Conservation (phyloP, 2,113 vertebrate species). For the Semnornis frantzii region DNA sequence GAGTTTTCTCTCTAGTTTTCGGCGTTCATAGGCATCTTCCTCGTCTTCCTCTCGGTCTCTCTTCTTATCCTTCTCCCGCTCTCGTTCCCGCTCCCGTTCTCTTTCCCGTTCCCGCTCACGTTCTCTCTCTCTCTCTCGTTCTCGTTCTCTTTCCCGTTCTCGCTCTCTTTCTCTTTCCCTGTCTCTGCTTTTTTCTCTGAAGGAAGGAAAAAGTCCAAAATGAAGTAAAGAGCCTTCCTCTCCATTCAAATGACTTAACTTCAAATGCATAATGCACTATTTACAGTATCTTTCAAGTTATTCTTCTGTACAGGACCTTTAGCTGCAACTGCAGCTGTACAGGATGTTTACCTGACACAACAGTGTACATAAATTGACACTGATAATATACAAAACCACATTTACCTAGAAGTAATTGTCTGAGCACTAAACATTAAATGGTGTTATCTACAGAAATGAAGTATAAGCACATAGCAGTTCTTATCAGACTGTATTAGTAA, state of each 20-base stretch:
- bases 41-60: constrained; percentile 94
- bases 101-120: constrained; percentile 83
- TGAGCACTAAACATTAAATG: background rate
- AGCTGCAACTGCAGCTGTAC: no score
- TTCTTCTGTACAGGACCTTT: background rate
- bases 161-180: constrained; percentile 82
- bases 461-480: background rate
- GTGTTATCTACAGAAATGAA: background rate
- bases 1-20: constrained; percentile 94
- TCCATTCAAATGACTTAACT: background rate
- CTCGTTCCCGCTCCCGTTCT: constrained; percentile 88
- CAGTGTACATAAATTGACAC: background rate
- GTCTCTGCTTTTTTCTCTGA: constrained; percentile 84
- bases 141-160: constrained; percentile 83
- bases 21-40: constrained; percentile 93
- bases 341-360: background rate
- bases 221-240: background rate
- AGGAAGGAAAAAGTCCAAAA: background rate
- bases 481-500: background rate
- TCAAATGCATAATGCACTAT: background rate
- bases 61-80: constrained; percentile 93
- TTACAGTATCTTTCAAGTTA: background rate
- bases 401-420: background rate
- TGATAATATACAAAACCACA: background rate
- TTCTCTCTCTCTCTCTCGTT: constrained; percentile 82